Evolutionary conservation across 1,140 invertebrate genomes (phyloP).

Genomic region (Melipona quadrifasciata): DNA sequence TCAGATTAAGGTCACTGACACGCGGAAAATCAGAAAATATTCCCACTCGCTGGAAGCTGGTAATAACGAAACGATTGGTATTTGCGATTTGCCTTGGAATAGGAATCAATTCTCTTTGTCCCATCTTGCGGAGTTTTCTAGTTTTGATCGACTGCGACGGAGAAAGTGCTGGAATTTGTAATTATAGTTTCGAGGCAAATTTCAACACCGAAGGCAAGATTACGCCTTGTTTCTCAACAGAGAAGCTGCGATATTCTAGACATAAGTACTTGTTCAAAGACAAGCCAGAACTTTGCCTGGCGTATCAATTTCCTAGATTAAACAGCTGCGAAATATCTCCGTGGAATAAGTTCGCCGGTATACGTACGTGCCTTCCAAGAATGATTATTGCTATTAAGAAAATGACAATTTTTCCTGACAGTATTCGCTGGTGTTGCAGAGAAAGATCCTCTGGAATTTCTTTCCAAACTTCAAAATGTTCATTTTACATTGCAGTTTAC

Average conservation of each 20-base stretch:
- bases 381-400: neutral
- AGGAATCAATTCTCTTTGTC: neutral
- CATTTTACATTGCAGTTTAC: too few relatives aligned
- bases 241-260: neutral
- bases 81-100: neutral
- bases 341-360: too few relatives aligned
- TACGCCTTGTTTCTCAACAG: neutral
- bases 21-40: neutral
- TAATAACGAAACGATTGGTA: neutral
- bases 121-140: neutral
- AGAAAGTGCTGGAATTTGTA: neutral
- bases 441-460: too few relatives aligned
- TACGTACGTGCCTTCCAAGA: neutral
- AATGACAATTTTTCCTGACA: neutral
- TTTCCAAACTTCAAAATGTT: too few relatives aligned
- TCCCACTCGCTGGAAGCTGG: neutral
- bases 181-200: neutral
- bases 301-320: neutral
- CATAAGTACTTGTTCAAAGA: neutral
- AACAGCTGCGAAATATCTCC: neutral
- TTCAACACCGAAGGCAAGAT: neutral
- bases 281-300: neutral
- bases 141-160: fast-evolving
- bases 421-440: too few relatives aligned
- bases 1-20: too few relatives aligned